Evolutionary conservation across 2,888 invertebrate genomes (phyloP).

Genomic region (Rhimphoctona megacephalus): DNA sequence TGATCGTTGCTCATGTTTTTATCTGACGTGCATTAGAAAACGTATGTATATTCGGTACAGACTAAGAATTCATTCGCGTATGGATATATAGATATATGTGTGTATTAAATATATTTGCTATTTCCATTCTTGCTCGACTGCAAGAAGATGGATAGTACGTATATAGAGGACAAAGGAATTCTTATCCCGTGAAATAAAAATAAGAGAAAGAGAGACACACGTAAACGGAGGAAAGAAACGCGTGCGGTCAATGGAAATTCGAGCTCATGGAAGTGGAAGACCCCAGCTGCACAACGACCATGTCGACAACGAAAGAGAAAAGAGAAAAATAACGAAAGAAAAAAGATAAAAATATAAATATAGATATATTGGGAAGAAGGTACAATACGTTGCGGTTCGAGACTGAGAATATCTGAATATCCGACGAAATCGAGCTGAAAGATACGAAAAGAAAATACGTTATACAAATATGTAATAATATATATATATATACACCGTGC

Average conservation of each 20-base stretch:
- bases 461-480: neutral
- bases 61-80: neutral
- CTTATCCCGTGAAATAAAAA: slow-evolving; percentile 13
- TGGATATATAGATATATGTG: neutral
- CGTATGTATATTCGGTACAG: neutral
- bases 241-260: slow-evolving; percentile 64
- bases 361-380: neutral
- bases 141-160: slow-evolving; percentile 9
- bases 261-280: slow-evolving; percentile 56
- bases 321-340: slow-evolving; percentile 1
- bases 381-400: neutral
- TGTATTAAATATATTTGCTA: neutral
- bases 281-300: slow-evolving; percentile 59
- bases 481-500: neutral
- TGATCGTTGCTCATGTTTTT: neutral
- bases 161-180: slow-evolving; percentile 10
- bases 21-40: neutral
- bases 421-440: slow-evolving; percentile 81
- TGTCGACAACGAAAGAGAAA: neutral
- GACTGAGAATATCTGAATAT: slow-evolving; percentile 73
- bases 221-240: slow-evolving; percentile 21
- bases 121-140: slow-evolving; percentile 1
- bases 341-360: slow-evolving; percentile 1
- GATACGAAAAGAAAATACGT: slow-evolving; percentile 72
- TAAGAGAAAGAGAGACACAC: slow-evolving; percentile 26